Base-by-base conservation (phyloP, 2,113 vertebrate species). In the Ia io region DNA sequence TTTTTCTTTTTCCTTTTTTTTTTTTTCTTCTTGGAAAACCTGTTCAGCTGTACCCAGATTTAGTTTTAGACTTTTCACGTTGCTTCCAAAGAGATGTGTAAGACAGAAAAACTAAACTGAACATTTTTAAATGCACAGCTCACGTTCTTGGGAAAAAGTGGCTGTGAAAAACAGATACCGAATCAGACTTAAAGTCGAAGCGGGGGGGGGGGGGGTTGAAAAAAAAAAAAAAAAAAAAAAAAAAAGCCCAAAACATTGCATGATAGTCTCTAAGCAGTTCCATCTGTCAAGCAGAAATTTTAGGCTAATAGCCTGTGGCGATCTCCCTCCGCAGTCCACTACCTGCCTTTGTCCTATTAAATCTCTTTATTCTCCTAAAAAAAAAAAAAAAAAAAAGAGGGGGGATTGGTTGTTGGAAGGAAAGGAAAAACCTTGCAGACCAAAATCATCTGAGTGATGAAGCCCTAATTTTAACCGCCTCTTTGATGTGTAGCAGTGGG, bases 221-320 rank as follows among this genome's bases (percentile, higher is more conserved):
- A 73, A 3, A 96, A 97, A 95, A 95, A 96, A 97, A 96, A 96
- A 20, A 17, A 73, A 3, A 96, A 97, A 95, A 95, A 96, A 97
- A 96, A 96, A 88, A 91, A 98, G 98, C 98, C 98, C 99, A 98
- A 99, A 99, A 99, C 99, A 99, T 99, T 98, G 99, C 99, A 99
- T 99, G 99, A 99, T 99, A 99, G 99, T 99, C 98, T 99, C 98
- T 99, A 99, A 99, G 99, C 99, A 99, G 99, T 99, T 99, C 99
- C 99, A 99, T 99, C 99, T 99, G 99, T 99, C 99, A 99, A 98
- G 98, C 98, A 98, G 98, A 99, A 99, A 99, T 99, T 99, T 99
- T 99, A 99, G 98, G 98, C 99, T 99, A 99, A 99, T 99, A 99
- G 99, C 99, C 99, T 99, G 98, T 99, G 98, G 99, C 98, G 97